Conservation (phyloP, 2,797 vertebrate genomes). For the Mionectes olivaceus region DNA sequence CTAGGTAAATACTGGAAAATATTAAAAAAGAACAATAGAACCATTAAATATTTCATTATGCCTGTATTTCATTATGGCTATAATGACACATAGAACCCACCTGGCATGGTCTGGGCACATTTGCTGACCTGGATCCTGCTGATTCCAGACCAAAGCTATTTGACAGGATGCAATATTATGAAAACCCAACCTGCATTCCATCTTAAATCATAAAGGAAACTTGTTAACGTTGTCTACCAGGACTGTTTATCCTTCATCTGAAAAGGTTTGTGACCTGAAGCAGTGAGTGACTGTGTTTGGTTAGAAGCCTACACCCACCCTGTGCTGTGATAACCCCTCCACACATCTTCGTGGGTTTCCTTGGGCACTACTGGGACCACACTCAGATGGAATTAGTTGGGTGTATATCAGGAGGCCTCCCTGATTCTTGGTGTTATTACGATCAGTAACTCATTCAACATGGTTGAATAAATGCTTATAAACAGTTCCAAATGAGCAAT, state of each 20-base stretch:
- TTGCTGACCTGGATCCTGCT: neutral
- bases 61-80: too few species aligned
- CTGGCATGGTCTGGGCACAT: neutral
- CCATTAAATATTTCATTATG: neutral
- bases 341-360: neutral
- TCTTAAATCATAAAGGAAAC: neutral
- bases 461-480: neutral
- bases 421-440: neutral
- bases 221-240: neutral
- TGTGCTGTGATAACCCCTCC: fast-evolving
- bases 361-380: neutral
- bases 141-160: neutral
- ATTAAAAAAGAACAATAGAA: neutral
- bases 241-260: neutral
- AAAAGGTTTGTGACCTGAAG: neutral
- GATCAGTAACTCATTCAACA: neutral
- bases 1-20: neutral
- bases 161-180: neutral
- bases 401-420: neutral
- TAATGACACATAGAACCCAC: neutral
- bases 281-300: neutral
- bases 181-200: neutral
- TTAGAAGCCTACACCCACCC: neutral
- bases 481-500: neutral
- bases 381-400: fast-evolving